These are phyloP conservation scores for Galleria mellonella DNA, from an alignment of 1,140 invertebrate species.

Conservation along the genomic window DNA sequence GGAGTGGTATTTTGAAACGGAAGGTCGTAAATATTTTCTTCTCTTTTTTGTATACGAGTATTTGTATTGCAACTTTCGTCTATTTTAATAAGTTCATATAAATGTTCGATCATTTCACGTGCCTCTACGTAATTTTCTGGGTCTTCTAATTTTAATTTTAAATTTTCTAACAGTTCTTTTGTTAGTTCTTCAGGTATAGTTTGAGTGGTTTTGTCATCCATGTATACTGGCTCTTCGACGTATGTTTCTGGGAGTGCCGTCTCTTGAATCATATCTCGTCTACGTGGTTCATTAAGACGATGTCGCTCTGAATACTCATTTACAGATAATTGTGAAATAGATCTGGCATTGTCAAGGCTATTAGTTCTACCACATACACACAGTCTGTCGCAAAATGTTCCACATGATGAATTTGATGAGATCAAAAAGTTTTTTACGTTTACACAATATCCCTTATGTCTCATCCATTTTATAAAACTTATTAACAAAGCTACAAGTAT, in stretches of 20 bases:
- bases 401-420: slow-evolving; percentile 44
- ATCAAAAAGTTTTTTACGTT: slow-evolving; percentile 47
- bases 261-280: slow-evolving; percentile 65
- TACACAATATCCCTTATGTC: slow-evolving; percentile 40
- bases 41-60: slow-evolving; percentile 40
- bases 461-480: slow-evolving; percentile 54
- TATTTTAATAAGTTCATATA: slow-evolving; percentile 86
- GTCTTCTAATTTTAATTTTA: slow-evolving; percentile 81
- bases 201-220: slow-evolving; percentile 81
- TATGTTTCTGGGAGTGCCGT: slow-evolving; percentile 34
- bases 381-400: slow-evolving; percentile 37
- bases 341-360: slow-evolving; percentile 70
- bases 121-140: slow-evolving; percentile 84
- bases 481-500: slow-evolving; percentile 48
- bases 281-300: slow-evolving; percentile 68
- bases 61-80: slow-evolving; percentile 82
- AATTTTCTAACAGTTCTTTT: slow-evolving; percentile 80
- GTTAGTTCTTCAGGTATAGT: slow-evolving; percentile 84
- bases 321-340: slow-evolving; percentile 77
- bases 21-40: slow-evolving; percentile 81
- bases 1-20: slow-evolving; percentile 70
- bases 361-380: slow-evolving; percentile 38
- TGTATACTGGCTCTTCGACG: slow-evolving; percentile 66
- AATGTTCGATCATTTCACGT: slow-evolving; percentile 84
- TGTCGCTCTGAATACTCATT: slow-evolving; percentile 79